Conservation (phyloP, 1,140 invertebrate species). For the Hypothenemus hampei region DNA sequence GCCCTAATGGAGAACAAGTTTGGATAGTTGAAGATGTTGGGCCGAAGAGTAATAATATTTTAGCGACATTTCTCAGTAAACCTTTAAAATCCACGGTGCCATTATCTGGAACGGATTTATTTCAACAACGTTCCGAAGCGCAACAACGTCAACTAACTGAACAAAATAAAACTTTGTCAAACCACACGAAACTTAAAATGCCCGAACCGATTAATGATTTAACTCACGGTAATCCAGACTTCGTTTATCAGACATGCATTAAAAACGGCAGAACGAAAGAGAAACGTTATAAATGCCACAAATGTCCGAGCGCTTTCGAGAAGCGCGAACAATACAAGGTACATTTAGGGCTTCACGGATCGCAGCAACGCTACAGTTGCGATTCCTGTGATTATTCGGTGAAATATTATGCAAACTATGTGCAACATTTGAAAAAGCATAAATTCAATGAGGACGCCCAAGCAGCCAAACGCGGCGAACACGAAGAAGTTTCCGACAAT, state of each 20-base stretch:
- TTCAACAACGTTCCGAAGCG: constrained; percentile 57
- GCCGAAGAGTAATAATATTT: constrained; percentile 29
- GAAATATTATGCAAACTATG: constrained; percentile 77
- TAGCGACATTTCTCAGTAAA: constrained; percentile 40
- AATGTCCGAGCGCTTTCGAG: constrained; percentile 84
- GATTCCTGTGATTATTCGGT: constrained; percentile 85
- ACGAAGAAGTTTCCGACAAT: constrained; percentile 42
- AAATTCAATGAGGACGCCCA: constrained; percentile 63
- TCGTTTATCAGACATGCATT: constrained; percentile 68
- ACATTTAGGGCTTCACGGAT: constrained; percentile 77
- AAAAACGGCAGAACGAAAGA: constrained; percentile 70
- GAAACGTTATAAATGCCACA: constrained; percentile 76
- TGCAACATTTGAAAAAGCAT: constrained; percentile 75
- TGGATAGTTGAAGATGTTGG: constrained; percentile 58
- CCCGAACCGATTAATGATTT: constrained; percentile 58
- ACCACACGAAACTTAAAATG: constrained; percentile 13
- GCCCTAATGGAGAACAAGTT: constrained; percentile 46
- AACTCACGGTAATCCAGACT: constrained; percentile 67
- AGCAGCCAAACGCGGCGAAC: constrained; percentile 51
- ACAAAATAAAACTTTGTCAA: constrained; percentile 2
- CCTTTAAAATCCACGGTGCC: constrained; percentile 48
- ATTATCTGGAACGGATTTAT: constrained; percentile 58
- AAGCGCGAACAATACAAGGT: constrained; percentile 80
- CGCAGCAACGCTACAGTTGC: constrained; percentile 77
- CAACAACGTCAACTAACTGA: constrained; percentile 39